Conservation (phyloP, 1,140 invertebrate species). For the Megalopta genalis region DNA sequence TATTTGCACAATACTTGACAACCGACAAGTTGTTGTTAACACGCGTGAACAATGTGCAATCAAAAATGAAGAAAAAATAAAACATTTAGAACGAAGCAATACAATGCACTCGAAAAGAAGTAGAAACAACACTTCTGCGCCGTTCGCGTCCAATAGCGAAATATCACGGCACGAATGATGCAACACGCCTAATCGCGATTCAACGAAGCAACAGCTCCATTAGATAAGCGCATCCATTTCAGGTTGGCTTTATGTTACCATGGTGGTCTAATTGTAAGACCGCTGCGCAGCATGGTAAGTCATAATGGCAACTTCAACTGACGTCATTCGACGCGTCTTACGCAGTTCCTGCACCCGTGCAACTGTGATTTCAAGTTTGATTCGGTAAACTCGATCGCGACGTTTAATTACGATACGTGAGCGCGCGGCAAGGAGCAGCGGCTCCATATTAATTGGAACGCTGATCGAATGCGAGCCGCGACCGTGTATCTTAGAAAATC, state of each 20-base stretch:
- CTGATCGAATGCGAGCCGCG: neutral
- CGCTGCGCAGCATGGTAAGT: neutral
- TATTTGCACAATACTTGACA: too few relatives aligned
- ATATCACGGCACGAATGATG: neutral
- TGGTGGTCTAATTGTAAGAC: neutral
- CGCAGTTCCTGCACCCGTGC: neutral
- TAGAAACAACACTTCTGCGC: too few relatives aligned
- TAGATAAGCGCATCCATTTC: neutral
- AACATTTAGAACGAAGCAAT: too few relatives aligned
- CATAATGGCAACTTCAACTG: neutral
- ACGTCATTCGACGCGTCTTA: constrained; percentile 5
- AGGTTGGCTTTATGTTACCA: neutral
- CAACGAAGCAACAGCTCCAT: neutral
- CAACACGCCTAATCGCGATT: neutral
- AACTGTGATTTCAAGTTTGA: neutral
- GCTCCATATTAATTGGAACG: neutral
- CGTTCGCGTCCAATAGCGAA: too few relatives aligned
- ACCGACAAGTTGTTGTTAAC: too few relatives aligned
- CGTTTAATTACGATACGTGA: neutral
- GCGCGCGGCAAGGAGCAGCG: neutral
- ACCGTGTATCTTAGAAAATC: neutral
- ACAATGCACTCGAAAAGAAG: too few relatives aligned
- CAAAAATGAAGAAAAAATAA: too few relatives aligned
- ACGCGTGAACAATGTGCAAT: too few relatives aligned
- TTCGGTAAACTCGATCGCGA: neutral